A percentile compares a stretch with the other conserved stretches of the same genome.
Evolutionary conservation across 23 tunicate genomes (phyloP).

Genomic region (Phallusia fumigata): DNA sequence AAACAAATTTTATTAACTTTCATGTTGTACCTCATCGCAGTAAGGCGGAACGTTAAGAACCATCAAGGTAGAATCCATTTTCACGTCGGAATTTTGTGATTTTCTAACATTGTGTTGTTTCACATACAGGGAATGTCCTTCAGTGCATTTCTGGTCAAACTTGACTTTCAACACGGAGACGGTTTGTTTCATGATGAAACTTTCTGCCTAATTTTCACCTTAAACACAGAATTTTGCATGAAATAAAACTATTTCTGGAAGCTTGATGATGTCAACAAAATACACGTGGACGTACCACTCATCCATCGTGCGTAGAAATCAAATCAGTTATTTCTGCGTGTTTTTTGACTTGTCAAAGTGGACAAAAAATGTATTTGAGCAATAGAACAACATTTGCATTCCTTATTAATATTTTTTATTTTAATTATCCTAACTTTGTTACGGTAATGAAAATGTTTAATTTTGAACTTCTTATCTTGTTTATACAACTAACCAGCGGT

Average conservation of each 20-base stretch:
- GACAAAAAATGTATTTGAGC: too few species aligned
- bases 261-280: neutral
- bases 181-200: neutral
- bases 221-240: neutral
- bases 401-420: too few species aligned
- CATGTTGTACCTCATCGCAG: constrained; percentile 27
- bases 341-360: too few species aligned
- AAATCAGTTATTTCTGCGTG: too few species aligned
- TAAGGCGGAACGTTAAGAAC: constrained; percentile 61
- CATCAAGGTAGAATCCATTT: constrained; percentile 30
- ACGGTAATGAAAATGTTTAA: too few species aligned
- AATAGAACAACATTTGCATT: too few species aligned
- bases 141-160: constrained; percentile 27
- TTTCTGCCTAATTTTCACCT: neutral
- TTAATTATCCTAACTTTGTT: too few species aligned
- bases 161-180: constrained; percentile 18
- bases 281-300: neutral
- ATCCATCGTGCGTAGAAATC: neutral
- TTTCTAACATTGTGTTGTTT: constrained; percentile 49
- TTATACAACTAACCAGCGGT: too few species aligned
- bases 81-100: neutral
- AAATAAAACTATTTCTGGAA: neutral
- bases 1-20: too few species aligned
- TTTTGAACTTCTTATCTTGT: too few species aligned
- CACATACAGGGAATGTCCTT: constrained; percentile 29